Evolutionary conservation across 2,797 vertebrate species (phyloP).

Genomic region (Avahi laniger): DNA sequence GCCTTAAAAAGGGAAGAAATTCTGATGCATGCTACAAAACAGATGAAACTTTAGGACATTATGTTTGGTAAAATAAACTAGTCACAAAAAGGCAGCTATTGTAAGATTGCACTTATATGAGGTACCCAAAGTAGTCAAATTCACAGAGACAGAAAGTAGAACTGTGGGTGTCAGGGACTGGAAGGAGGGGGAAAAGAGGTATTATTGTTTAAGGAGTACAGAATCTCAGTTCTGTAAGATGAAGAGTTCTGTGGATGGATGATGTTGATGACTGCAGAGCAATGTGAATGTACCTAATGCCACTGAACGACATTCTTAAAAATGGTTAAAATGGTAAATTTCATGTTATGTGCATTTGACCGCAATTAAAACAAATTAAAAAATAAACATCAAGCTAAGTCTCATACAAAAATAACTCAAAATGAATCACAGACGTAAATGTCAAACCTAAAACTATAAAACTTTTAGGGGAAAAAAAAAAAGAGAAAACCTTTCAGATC

Average conservation of each 20-base stretch:
- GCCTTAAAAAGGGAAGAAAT: not conserved
- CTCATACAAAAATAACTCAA: not conserved
- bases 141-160: not conserved
- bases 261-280: not conserved
- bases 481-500: not conserved
- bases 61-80: not conserved
- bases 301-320: not conserved
- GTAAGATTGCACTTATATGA: not conserved
- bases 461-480: not conserved
- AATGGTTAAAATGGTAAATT: not conserved
- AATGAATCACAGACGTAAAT: not conserved
- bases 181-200: not conserved
- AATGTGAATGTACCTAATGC: not conserved
- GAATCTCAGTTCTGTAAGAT: not conserved
- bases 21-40: not conserved
- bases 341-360: not conserved
- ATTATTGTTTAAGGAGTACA: not conserved
- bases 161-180: not conserved
- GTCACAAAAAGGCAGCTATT: not conserved
- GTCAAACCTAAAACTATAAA: not conserved
- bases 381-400: not conserved
- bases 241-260: not conserved
- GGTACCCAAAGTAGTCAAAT: not conserved
- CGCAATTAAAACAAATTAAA: not conserved
- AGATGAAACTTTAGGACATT: not conserved